Conservation (phyloP, 2,888 invertebrate genomes). For the Epirrhoe tristata region DNA sequence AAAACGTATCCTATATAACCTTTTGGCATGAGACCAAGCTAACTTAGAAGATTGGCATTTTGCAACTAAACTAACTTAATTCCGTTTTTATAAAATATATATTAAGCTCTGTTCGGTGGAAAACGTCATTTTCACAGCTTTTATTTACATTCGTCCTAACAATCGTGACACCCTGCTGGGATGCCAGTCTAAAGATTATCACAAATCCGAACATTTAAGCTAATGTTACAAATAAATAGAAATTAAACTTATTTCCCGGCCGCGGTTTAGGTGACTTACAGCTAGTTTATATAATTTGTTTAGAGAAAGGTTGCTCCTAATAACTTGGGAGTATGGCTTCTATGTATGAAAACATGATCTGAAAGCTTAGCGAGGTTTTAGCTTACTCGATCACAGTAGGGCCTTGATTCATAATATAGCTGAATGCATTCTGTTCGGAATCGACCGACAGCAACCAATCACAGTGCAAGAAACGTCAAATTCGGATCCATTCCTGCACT, state of each 20-base stretch:
- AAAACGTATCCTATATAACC: constrained; percentile 8
- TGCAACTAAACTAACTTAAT: constrained; percentile 23
- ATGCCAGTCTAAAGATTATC: constrained; percentile 5
- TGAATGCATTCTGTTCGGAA: too few species aligned
- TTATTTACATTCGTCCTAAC: constrained; percentile 30
- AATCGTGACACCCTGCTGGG: constrained; percentile 3
- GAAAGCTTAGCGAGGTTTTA: too few species aligned
- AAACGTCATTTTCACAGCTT: constrained; percentile 42
- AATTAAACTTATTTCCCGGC: constrained; percentile 32
- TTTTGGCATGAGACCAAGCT: constrained; percentile 31
- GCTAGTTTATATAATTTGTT: constrained; percentile 9
- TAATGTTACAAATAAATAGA: constrained; percentile 33
- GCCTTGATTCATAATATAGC: too few species aligned
- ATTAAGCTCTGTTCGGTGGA: constrained; percentile 51
- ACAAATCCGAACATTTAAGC: constrained; percentile 24
- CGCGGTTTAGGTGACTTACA: constrained; percentile 12
- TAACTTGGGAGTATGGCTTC: not conserved
- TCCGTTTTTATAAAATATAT: constrained; percentile 40
- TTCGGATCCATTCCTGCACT: too few species aligned
- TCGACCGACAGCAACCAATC: too few species aligned
- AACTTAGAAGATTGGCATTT: constrained; percentile 20
- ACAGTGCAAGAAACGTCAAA: too few species aligned
- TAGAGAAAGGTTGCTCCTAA: not conserved
- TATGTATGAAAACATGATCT: too few species aligned
- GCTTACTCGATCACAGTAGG: too few species aligned